Percentiles rank a stretch among this genome's conserved stretches.
phyloP scores from a whole-genome alignment of 2,888 invertebrate species.

The Ectropis crepuscularia region DNA sequence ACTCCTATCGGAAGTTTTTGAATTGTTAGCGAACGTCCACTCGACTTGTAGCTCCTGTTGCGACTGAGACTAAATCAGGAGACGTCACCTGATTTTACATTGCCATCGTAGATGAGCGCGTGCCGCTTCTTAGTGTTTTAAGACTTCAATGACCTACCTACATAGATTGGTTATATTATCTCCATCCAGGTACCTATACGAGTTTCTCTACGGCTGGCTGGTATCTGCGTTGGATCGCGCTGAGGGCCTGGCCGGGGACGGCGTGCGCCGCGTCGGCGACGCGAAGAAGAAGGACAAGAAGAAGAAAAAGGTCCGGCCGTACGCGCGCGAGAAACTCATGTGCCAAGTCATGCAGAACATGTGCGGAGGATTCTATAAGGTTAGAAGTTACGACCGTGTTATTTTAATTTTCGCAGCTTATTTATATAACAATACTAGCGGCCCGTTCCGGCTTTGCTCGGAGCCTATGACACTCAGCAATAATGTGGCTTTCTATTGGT shows the following conservation, averaged over 20 bases:
- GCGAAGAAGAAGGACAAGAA: constrained; percentile 69
- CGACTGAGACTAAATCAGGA: too few relatives aligned
- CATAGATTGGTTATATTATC: background rate
- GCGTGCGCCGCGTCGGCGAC: constrained; percentile 64
- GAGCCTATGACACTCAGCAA: too few relatives aligned
- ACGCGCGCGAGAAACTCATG: constrained; percentile 93
- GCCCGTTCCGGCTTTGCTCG: too few relatives aligned
- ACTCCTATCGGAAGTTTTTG: too few relatives aligned
- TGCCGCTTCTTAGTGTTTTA: too few relatives aligned
- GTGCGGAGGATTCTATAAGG: constrained; percentile 98
- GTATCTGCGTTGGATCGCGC: constrained; percentile 96
- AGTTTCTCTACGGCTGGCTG: constrained; percentile 97
- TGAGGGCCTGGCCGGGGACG: constrained; percentile 91
- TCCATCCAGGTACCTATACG: constrained; percentile 91
- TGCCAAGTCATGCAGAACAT: constrained; percentile 97
- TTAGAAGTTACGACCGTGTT: constrained; percentile 49
- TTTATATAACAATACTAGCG: background rate
- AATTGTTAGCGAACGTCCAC: too few relatives aligned
- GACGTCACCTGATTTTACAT: too few relatives aligned
- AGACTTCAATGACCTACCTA: too few relatives aligned
- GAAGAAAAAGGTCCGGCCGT: constrained; percentile 90
- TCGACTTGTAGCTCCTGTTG: too few relatives aligned
- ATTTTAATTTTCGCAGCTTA: background rate
- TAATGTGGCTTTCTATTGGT: too few relatives aligned
- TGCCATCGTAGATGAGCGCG: too few relatives aligned